Conservation (phyloP, 2,888 invertebrate genomes). For the Leucania comma region DNA sequence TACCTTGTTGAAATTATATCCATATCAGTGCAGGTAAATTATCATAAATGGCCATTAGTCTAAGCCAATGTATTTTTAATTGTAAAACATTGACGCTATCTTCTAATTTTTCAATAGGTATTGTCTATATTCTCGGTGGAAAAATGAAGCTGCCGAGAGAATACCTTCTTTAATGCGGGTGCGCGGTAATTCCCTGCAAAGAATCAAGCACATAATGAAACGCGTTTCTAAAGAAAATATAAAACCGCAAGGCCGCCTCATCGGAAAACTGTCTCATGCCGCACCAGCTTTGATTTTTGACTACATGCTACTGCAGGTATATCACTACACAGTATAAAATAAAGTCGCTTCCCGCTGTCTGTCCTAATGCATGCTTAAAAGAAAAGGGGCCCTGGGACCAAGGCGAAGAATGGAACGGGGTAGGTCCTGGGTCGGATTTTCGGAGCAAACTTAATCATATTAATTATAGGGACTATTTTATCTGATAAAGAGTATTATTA, state of each 20-base stretch:
- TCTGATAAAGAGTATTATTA: background rate
- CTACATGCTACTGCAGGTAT: conserved; percentile 93
- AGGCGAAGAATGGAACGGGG: too few relatives aligned
- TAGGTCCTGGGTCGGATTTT: too few relatives aligned
- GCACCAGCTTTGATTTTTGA: conserved; percentile 99
- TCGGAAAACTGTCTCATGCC: conserved; percentile 99
- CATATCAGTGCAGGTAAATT: conserved; percentile 95
- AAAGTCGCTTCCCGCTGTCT: too few relatives aligned
- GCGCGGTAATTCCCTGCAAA: conserved; percentile 96
- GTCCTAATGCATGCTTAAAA: too few relatives aligned
- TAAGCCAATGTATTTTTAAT: background rate
- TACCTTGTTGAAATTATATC: conserved; percentile 96
- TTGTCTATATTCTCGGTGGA: conserved; percentile 98
- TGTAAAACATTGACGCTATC: background rate
- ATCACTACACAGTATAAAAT: too few relatives aligned
- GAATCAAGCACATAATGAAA: conserved; percentile 99
- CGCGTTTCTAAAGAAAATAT: conserved; percentile 99
- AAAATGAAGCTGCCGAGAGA: conserved; percentile 94
- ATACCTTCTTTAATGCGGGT: conserved; percentile 96
- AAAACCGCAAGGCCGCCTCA: conserved; percentile 98
- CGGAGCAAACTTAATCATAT: too few relatives aligned
- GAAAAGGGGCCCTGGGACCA: too few relatives aligned
- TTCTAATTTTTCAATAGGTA: conserved; percentile 88
- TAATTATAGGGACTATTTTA: too few relatives aligned
- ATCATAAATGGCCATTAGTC: background rate